Percentiles rank a stretch among this genome's conserved stretches.
Conservation (phyloP, 2,797 vertebrate species). For the Adelosebastes latens region DNA sequence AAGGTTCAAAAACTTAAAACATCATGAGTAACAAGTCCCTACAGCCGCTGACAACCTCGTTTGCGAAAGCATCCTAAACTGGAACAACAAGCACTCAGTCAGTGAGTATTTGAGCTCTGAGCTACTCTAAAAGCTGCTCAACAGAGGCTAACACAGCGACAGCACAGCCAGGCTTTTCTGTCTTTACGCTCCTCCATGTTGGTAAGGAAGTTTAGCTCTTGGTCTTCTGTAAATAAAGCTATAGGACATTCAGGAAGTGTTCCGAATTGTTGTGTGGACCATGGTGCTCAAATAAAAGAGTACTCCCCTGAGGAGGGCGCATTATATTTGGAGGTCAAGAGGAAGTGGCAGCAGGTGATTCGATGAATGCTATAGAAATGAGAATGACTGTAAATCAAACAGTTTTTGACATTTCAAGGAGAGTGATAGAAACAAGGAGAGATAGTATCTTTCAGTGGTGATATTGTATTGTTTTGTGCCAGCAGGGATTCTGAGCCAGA, state of each 20-base stretch:
- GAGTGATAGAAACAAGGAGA: not conserved
- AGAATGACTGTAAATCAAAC: constrained; percentile 28
- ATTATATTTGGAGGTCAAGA: constrained; percentile 38
- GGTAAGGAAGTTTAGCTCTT: not conserved
- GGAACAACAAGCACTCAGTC: not conserved
- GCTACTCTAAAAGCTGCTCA: not conserved
- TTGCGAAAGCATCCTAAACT: not conserved
- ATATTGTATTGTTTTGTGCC: constrained; percentile 36
- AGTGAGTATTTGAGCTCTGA: not conserved
- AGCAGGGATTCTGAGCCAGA: not conserved
- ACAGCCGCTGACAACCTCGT: constrained; percentile 24
- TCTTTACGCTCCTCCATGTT: not conserved
- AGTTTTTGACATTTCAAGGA: constrained; percentile 31
- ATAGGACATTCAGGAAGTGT: constrained; percentile 28
- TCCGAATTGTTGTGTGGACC: constrained; percentile 16
- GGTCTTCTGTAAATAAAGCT: constrained; percentile 16
- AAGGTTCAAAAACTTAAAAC: not conserved
- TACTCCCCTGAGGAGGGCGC: not conserved
- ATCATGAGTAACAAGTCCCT: not conserved
- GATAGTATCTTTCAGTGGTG: constrained; percentile 45
- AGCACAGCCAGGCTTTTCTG: not conserved
- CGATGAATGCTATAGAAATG: constrained; percentile 9
- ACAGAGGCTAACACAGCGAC: not conserved
- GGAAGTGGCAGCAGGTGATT: constrained; percentile 50
- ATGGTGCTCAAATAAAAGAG: not conserved